Evolutionary conservation across 1,140 invertebrate species (phyloP).

Genomic region (Lanistes nyassanus): DNA sequence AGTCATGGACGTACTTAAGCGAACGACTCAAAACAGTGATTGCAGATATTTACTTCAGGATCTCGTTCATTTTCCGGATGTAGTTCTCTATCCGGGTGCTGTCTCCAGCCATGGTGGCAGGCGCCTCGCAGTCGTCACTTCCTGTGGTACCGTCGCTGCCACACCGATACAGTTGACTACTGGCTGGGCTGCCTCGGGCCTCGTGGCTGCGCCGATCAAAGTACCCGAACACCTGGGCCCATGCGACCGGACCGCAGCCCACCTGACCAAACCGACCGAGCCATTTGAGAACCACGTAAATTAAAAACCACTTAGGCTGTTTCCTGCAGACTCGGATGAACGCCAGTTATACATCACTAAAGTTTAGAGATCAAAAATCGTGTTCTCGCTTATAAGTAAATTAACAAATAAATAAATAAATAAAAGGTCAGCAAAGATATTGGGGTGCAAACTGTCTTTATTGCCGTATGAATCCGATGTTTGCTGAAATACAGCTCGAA

Average conservation of each 20-base stretch:
- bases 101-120: not conserved
- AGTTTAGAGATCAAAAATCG: too few species aligned
- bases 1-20: too few species aligned
- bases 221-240: slow-evolving; percentile 37
- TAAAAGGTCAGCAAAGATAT: too few species aligned
- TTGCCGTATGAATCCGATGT: too few species aligned
- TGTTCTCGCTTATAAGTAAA: too few species aligned
- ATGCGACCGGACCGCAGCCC: slow-evolving; percentile 39
- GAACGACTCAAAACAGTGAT: too few species aligned
- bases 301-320: too few species aligned
- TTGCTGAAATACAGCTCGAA: not conserved
- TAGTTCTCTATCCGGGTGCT: slow-evolving; percentile 17
- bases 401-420: too few species aligned
- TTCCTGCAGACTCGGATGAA: too few species aligned
- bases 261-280: not conserved
- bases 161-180: slow-evolving; percentile 25
- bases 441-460: too few species aligned
- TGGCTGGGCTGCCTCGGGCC: slow-evolving; percentile 2
- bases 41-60: not conserved
- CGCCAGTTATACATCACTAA: too few species aligned
- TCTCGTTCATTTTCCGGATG: slow-evolving; percentile 15
- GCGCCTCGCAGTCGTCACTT: slow-evolving; percentile 14
- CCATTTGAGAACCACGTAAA: too few species aligned
- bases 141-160: slow-evolving; percentile 30
- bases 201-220: slow-evolving; percentile 30